phyloP scores from a whole-genome alignment of 2,113 vertebrate genomes.

The Dermatemys mawii region DNA sequence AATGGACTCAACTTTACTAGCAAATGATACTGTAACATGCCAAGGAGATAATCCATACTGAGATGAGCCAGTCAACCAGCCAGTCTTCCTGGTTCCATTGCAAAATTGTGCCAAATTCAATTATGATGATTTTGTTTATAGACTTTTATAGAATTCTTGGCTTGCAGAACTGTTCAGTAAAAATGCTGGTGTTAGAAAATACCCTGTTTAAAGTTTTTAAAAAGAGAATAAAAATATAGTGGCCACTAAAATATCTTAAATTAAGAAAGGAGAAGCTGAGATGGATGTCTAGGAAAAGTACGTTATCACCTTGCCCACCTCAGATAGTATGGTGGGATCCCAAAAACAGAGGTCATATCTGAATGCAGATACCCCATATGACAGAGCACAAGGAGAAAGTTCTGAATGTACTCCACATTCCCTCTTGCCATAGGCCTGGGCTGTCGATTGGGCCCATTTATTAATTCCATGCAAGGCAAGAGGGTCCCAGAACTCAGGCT shows the following conservation, averaged over 20 bases:
- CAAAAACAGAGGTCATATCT: not conserved
- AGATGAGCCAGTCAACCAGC: not conserved
- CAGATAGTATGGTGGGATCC: not conserved
- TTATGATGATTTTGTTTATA: not conserved
- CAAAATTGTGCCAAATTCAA: not conserved
- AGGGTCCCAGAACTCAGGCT: not conserved
- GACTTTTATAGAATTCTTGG: not conserved
- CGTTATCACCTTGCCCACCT: not conserved
- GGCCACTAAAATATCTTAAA: not conserved
- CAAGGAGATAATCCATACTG: accelerated
- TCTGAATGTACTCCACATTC: not conserved
- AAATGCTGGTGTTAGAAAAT: not conserved
- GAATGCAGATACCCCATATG: not conserved
- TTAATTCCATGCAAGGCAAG: not conserved
- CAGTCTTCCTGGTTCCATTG: not conserved
- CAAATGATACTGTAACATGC: not conserved
- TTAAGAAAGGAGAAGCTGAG: not conserved
- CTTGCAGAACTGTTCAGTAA: not conserved
- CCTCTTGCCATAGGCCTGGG: not conserved
- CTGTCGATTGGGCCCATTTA: not conserved
- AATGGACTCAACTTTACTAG: not conserved
- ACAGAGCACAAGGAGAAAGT: not conserved
- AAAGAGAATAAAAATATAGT: not conserved
- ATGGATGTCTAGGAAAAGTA: not conserved
- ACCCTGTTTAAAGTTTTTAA: not conserved